Evolutionary conservation across 23 tunicate species (phyloP), one percentile per base, ranked within the genome.

Genomic region (Styela clava): DNA sequence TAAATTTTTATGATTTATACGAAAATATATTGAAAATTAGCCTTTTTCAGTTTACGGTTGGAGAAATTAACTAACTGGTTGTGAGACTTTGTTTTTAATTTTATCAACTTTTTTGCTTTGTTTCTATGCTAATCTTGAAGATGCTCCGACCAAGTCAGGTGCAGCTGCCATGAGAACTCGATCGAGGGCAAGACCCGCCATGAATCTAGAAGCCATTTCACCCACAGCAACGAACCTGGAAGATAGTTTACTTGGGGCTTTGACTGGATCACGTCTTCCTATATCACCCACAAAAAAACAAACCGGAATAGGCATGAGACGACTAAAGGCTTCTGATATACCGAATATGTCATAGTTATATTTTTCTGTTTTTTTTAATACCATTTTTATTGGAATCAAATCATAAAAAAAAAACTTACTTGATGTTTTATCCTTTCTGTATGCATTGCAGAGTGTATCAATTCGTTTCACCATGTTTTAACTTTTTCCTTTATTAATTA

Each of bases 111-210:
- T 44, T 44, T 44, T 44, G 56, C 56, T 44, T 44, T 44, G 56
- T 44, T 7, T 5, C 12, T 44, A 7, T 5, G 7, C 56, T 5
- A 44, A 5, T 7, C 9, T 12, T 12, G 9, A 7, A 44, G 77
- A 71, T 21, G 34, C 77, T 28, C 35, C 37, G 20, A 3, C 77
- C 35, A 71, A 71, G 34, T 71, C 77, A 27, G 35, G 77, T 2
- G 35, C 77, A 22, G 77, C 77, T 34, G 77, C 77, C 16, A 71
- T 71, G 77, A 71, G 77, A 71, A 71, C 77, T 3, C 34, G 77
- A 71, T 71, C 77, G 16, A 33, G 77, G 16, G 77, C 77, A 31
- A 26, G 77, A 32, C 37, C 77, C 20, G 23, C 77, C 12, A 33
- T 22, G 77, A 33, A 71, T 5, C 71, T 25, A 2, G 24, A 34